Percentiles rank a stretch among this genome's conserved stretches.
Evolutionary conservation across 1,140 invertebrate species (phyloP).

Genomic region (Copidosoma floridanum): DNA sequence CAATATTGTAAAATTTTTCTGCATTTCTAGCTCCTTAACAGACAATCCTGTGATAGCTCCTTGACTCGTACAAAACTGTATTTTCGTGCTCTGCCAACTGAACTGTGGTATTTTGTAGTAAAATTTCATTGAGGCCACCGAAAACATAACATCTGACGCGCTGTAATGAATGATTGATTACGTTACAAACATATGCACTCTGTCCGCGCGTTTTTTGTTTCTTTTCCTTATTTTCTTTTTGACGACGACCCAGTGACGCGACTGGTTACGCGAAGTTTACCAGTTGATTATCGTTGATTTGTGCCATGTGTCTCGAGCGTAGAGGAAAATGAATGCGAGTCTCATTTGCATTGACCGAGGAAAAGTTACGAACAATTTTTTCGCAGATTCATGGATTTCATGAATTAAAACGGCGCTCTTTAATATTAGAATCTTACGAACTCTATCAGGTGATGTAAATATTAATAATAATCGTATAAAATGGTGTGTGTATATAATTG

Average conservation of each 20-base stretch:
- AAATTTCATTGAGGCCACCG: too few species aligned
- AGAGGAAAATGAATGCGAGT: conserved; percentile 1
- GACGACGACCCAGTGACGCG: conserved; percentile 15
- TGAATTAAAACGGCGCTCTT: background rate
- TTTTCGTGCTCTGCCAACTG: too few species aligned
- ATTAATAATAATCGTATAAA: conserved; percentile 20
- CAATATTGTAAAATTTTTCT: too few species aligned
- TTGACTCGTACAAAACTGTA: too few species aligned
- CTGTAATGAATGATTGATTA: too few species aligned
- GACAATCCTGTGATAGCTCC: too few species aligned
- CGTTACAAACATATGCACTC: background rate
- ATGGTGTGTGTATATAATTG: conserved; percentile 26
- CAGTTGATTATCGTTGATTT: conserved; percentile 24
- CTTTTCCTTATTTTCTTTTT: background rate
- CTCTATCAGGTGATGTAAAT: conserved; percentile 8
- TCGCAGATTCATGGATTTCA: background rate
- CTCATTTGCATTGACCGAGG: conserved; percentile 8
- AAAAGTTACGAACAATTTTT: background rate
- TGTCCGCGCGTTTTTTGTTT: conserved; percentile 7
- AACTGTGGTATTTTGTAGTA: too few species aligned
- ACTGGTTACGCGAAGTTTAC: conserved; percentile 19
- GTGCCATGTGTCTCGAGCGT: conserved; percentile 18
- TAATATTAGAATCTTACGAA: conserved; percentile 1
- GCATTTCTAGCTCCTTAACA: too few species aligned
- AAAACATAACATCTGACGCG: too few species aligned